Evolutionary conservation across 2,888 invertebrate species (phyloP), one percentile per base, ranked within the genome.

Genomic region (Melanophora roralis): DNA sequence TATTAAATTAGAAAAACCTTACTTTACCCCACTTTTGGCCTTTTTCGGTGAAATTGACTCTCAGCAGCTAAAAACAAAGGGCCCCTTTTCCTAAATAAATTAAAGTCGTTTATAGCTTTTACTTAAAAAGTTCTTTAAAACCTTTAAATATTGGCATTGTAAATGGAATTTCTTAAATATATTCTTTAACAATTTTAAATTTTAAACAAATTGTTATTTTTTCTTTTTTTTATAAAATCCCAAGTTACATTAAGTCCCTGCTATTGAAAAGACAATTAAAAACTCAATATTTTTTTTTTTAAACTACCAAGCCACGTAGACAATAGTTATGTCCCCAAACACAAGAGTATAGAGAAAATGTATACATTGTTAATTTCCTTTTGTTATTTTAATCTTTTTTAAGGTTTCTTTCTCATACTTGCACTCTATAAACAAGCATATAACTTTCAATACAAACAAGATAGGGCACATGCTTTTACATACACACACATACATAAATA

Each of bases 341-440:
- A 23, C 16, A 43, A 1, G 1, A 16, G 27, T 36, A 34, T 36
- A 36, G 12, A 55, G 27, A 36, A 23, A 62, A n/a, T n/a, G 16
- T 47, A 19, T 49, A 16, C 49, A 55, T 34, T 45, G 47, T 68
- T 38, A 57, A 40, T 55, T 69, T 62, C 32, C 62, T 62, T 62
- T 69, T 62, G 68, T 76, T 76, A 57, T 68, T 62, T 62, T 32
- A 49, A 55, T 57, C 55, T 40, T 69, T 62, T 69, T 47, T 69
- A 55, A 38, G 75, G 75, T 32, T 69, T 76, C 68, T 49, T 68
- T 47, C n/a, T 75, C 67, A 16, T 55, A 32, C 38, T 45, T 53
- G 32, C 38, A 36, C 6, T 55, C 19, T 19, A 75, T 45, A 40
- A 59, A 14, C 40, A 64, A 1, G 16, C 1, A 16, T 16, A 51